These are phyloP conservation scores for Drepanosiphum platanoidis DNA, from an alignment of 2,888 invertebrate species.

Conservation along the genomic window DNA sequence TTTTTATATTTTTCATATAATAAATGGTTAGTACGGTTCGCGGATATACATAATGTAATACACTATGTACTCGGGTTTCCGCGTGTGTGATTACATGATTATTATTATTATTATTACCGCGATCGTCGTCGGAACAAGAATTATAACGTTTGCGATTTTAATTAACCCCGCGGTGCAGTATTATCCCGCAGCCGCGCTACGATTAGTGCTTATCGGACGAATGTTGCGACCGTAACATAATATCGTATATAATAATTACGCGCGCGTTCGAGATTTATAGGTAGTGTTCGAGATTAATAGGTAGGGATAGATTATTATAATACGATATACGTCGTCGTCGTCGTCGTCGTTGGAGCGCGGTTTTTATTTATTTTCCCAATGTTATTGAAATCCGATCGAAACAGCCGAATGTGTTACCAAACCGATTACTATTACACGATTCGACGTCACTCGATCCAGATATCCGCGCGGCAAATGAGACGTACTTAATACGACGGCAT, in stretches of 20 bases:
- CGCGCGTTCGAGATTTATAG: not conserved
- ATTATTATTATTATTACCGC: too few species aligned
- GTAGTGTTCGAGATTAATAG: not conserved
- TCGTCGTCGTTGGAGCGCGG: too few species aligned
- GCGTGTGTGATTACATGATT: not conserved
- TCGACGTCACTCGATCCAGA: too few species aligned
- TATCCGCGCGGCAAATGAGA: slow-evolving; percentile 42
- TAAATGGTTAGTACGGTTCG: too few species aligned
- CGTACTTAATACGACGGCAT: slow-evolving; percentile 18
- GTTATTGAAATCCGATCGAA: slow-evolving; percentile 32
- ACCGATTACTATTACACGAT: not conserved
- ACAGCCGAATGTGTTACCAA: slow-evolving; percentile 9
- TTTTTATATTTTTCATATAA: too few species aligned
- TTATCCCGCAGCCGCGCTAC: not conserved
- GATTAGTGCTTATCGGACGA: too few species aligned
- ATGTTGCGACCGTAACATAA: not conserved
- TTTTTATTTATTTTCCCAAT: not conserved
- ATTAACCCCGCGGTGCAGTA: slow-evolving; percentile 14
- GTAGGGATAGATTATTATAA: too few species aligned
- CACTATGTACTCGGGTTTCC: not conserved
- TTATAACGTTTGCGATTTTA: slow-evolving; percentile 4
- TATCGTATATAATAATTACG: too few species aligned
- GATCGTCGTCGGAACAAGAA: not conserved
- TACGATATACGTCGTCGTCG: too few species aligned
- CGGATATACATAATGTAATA: too few species aligned